A percentile compares a stretch with the other conserved stretches of the same genome.
Evolutionary conservation across 2,797 vertebrate genomes (phyloP).

Genomic region (Gymnothorax reevesii): DNA sequence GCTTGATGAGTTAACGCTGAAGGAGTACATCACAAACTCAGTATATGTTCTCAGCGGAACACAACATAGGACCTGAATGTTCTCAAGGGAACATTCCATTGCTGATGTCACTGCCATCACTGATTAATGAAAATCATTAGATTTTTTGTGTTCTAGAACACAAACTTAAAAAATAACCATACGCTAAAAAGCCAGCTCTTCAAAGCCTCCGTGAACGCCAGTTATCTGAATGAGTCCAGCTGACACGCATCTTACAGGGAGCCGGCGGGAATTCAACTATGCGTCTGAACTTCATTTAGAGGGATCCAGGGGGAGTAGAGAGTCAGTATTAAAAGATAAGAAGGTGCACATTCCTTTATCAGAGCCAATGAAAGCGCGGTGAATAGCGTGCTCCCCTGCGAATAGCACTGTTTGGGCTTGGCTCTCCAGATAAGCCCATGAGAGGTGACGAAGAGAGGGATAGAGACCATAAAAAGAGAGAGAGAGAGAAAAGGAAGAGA

Average conservation of each 20-base stretch:
- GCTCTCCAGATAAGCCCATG: conserved; percentile 1
- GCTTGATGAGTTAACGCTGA: too few relatives aligned
- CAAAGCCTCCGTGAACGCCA: not conserved
- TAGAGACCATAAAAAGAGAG: not conserved
- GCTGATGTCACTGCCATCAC: too few relatives aligned
- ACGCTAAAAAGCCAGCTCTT: too few relatives aligned
- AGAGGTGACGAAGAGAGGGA: not conserved
- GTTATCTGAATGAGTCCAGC: not conserved
- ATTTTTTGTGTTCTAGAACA: too few relatives aligned
- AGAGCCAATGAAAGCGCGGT: not conserved
- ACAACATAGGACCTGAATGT: too few relatives aligned
- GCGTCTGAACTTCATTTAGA: not conserved
- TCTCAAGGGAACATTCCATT: too few relatives aligned
- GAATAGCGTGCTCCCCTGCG: not conserved
- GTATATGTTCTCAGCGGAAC: too few relatives aligned
- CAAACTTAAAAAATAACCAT: too few relatives aligned
- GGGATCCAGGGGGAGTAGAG: not conserved
- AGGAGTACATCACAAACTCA: too few relatives aligned
- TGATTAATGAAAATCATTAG: too few relatives aligned
- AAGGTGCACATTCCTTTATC: conserved; percentile 1
- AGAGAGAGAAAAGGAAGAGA: conserved; percentile 23
- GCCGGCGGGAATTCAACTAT: not conserved
- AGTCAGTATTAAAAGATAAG: conserved; percentile 15
- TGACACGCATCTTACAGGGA: not conserved
- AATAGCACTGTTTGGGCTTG: not conserved